Evolutionary conservation across 2,113 vertebrate species (phyloP).

Genomic region (Mola mola): DNA sequence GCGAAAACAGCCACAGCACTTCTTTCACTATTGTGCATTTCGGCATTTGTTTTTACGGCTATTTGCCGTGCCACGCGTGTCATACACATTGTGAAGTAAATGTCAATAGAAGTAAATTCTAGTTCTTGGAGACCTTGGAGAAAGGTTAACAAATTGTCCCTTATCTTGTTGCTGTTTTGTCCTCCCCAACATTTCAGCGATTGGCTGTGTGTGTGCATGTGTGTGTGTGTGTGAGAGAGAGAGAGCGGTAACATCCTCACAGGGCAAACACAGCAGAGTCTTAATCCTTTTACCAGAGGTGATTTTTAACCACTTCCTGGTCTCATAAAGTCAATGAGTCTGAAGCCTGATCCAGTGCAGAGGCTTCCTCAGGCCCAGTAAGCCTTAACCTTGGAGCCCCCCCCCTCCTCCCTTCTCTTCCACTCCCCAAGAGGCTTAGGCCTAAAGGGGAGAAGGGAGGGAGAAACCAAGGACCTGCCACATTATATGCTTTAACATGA

Average conservation of each 20-base stretch:
- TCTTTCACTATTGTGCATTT: constrained; percentile 24
- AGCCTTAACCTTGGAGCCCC: constrained; percentile 90
- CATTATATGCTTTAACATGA: constrained; percentile 98
- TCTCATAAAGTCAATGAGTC: constrained; percentile 57
- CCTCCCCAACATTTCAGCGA: background rate
- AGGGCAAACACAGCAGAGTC: constrained; percentile 42
- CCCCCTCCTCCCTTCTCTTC: constrained; percentile 9
- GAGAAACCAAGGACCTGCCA: constrained; percentile 81
- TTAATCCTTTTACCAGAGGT: constrained; percentile 69
- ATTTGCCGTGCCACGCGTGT: background rate
- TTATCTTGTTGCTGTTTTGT: constrained; percentile 23
- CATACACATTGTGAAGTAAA: background rate
- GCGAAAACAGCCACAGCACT: constrained; percentile 12
- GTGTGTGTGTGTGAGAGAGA: too few species aligned
- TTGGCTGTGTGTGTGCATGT: constrained; percentile 7
- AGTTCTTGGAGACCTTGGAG: constrained; percentile 46
- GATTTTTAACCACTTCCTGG: constrained; percentile 71
- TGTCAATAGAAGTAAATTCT: constrained; percentile 7
- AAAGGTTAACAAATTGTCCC: constrained; percentile 20
- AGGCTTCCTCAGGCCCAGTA: constrained; percentile 79
- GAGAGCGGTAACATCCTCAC: constrained; percentile 19
- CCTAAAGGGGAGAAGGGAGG: constrained; percentile 56
- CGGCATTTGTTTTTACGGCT: background rate
- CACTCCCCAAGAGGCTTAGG: constrained; percentile 47
- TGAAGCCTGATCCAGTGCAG: constrained; percentile 66